A percentile compares a stretch with the other conserved stretches of the same genome.
Conservation (phyloP, 2,888 invertebrate genomes). For the Apodemia mormo region DNA sequence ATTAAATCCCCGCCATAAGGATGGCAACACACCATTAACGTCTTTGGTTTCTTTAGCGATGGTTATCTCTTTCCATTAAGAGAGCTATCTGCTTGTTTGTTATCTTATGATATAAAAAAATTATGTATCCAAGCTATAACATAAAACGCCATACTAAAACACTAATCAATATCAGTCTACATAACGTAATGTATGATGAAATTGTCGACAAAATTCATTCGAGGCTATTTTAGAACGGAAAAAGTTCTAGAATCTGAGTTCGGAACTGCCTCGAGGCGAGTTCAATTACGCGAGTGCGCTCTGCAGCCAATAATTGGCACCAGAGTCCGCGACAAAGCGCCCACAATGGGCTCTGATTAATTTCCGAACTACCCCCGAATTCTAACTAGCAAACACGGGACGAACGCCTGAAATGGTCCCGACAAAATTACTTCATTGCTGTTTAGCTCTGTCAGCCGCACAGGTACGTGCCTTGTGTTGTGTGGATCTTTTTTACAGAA, state of each 20-base stretch:
- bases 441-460: slow-evolving; percentile 25
- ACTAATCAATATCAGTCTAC: not conserved
- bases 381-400: slow-evolving; percentile 76
- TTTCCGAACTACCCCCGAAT: slow-evolving; percentile 80
- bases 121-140: too few species aligned
- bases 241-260: slow-evolving; percentile 44
- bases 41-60: too few species aligned
- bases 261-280: slow-evolving; percentile 53
- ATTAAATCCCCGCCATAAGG: too few species aligned
- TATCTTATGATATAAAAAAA: too few species aligned
- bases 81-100: too few species aligned
- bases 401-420: slow-evolving; percentile 55
- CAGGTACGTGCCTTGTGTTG: slow-evolving; percentile 10
- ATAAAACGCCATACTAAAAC: slow-evolving; percentile 15
- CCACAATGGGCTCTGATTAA: slow-evolving; percentile 79
- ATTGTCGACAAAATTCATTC: slow-evolving; percentile 23
- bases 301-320: slow-evolving; percentile 76
- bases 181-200: slow-evolving; percentile 33
- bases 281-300: slow-evolving; percentile 68
- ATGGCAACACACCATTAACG: too few species aligned
- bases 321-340: slow-evolving; percentile 75
- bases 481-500: not conserved
- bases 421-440: slow-evolving; percentile 59
- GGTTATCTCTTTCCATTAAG: too few species aligned
- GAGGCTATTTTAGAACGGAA: slow-evolving; percentile 27